These are phyloP conservation scores for Gonatopus flavifemur DNA, from an alignment of 1,140 invertebrate species.

Conservation along the genomic window DNA sequence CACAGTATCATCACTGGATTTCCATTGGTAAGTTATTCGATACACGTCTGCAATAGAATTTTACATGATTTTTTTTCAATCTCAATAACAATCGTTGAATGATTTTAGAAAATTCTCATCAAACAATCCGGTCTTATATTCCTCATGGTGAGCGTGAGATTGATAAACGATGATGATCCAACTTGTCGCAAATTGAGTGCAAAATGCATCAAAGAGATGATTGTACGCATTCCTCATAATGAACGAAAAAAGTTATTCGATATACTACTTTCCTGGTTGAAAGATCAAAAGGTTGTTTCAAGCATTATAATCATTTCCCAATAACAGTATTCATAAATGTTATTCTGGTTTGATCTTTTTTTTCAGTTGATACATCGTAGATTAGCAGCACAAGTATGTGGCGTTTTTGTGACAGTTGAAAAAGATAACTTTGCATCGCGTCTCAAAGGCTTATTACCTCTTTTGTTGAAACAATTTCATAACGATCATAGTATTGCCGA, in stretches of 20 bases:
- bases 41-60: not conserved
- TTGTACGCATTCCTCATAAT: slow-evolving; percentile 60
- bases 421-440: slow-evolving; percentile 66
- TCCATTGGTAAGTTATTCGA: slow-evolving; percentile 62
- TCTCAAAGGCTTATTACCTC: slow-evolving; percentile 54
- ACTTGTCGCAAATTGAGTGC: slow-evolving; percentile 68
- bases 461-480: slow-evolving; percentile 57
- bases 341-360: slow-evolving; percentile 8
- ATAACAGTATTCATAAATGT: not conserved
- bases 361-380: slow-evolving; percentile 51
- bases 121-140: slow-evolving; percentile 71
- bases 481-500: slow-evolving; percentile 22
- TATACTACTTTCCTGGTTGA: slow-evolving; percentile 67
- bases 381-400: slow-evolving; percentile 66
- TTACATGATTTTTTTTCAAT: not conserved
- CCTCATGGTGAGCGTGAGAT: slow-evolving; percentile 69
- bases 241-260: slow-evolving; percentile 68
- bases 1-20: slow-evolving; percentile 76
- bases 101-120: slow-evolving; percentile 63
- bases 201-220: slow-evolving; percentile 66
- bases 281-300: slow-evolving; percentile 66
- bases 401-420: slow-evolving; percentile 74
- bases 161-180: slow-evolving; percentile 74
- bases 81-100: slow-evolving; percentile 16
- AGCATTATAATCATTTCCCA: slow-evolving; percentile 5